phyloP scores from a whole-genome alignment of 2,888 invertebrate genomes.

The Epistrophella euchroma region DNA sequence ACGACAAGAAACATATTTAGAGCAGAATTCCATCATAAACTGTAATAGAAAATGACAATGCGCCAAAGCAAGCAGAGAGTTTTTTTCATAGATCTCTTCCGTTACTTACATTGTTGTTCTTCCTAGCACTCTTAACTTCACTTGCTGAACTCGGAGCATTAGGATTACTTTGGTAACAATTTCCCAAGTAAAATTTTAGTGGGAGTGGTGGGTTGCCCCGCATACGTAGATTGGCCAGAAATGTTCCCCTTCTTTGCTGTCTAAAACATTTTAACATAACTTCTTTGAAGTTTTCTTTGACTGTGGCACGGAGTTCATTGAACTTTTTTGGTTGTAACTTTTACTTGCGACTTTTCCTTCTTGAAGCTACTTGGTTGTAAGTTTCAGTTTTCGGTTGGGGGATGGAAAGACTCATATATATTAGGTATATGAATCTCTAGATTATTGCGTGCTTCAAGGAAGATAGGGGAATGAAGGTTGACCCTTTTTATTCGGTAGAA shows the following conservation, averaged over 20 bases:
- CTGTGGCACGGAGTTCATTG: conserved; percentile 57
- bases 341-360: conserved; percentile 55
- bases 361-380: neutral
- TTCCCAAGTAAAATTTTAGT: conserved; percentile 34
- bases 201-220: conserved; percentile 8
- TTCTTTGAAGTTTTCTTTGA: conserved; percentile 43
- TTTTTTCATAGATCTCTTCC: neutral
- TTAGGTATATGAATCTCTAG: neutral
- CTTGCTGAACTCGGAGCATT: neutral
- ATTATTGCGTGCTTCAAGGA: conserved; percentile 2
- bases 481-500: conserved; percentile 9
- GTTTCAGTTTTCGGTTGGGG: conserved; percentile 23
- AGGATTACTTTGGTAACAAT: conserved; percentile 5
- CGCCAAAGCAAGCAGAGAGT: neutral
- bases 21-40: conserved; percentile 10
- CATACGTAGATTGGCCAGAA: neutral
- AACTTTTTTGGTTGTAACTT: conserved; percentile 44
- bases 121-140: neutral
- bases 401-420: conserved; percentile 28
- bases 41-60: conserved; percentile 14
- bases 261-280: neutral
- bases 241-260: neutral
- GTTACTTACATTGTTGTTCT: neutral
- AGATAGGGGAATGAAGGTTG: neutral
- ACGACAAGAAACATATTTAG: conserved; percentile 6